Evolutionary conservation across 2,113 vertebrate genomes (phyloP).

Genomic region (Agelaius phoeniceus): DNA sequence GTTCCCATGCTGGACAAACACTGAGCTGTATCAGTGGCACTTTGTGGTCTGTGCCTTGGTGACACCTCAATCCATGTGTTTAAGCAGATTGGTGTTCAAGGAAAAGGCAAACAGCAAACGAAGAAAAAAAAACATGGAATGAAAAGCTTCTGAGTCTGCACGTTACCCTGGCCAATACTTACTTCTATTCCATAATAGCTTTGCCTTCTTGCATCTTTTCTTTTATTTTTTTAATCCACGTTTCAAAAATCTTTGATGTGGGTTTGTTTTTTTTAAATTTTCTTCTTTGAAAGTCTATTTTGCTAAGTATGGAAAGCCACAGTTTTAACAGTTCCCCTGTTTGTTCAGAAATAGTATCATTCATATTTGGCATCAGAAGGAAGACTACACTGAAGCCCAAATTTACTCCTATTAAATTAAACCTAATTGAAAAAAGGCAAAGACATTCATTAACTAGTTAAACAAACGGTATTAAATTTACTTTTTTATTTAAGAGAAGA

Average conservation of each 20-base stretch:
- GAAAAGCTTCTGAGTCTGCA: slow-evolving; percentile 18
- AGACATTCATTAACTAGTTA: slow-evolving; percentile 34
- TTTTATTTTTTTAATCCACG: not conserved
- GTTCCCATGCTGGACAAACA: not conserved
- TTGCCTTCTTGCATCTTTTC: slow-evolving; percentile 6
- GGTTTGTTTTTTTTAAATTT: not conserved
- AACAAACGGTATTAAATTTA: slow-evolving; percentile 32
- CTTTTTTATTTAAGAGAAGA: slow-evolving; percentile 44
- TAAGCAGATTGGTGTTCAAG: not conserved
- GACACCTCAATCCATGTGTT: not conserved
- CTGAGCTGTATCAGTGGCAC: not conserved
- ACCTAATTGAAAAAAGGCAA: slow-evolving; percentile 59
- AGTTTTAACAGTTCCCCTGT: slow-evolving; percentile 37
- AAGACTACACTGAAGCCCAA: slow-evolving; percentile 32
- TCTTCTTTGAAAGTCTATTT: slow-evolving; percentile 57
- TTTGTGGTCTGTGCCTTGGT: not conserved
- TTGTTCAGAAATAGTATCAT: slow-evolving; percentile 55
- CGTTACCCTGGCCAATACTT: not conserved
- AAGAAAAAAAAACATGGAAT: not conserved
- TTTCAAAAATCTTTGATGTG: slow-evolving; percentile 40
- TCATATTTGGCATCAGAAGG: slow-evolving; percentile 43
- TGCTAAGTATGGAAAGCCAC: slow-evolving; percentile 50
- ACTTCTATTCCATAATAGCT: slow-evolving; percentile 17
- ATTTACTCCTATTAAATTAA: slow-evolving; percentile 63
- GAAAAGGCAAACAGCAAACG: not conserved